Percentiles rank a stretch among this genome's conserved stretches.
Conservation (phyloP, 2,113 vertebrate genomes). For the Archilochus colubris region DNA sequence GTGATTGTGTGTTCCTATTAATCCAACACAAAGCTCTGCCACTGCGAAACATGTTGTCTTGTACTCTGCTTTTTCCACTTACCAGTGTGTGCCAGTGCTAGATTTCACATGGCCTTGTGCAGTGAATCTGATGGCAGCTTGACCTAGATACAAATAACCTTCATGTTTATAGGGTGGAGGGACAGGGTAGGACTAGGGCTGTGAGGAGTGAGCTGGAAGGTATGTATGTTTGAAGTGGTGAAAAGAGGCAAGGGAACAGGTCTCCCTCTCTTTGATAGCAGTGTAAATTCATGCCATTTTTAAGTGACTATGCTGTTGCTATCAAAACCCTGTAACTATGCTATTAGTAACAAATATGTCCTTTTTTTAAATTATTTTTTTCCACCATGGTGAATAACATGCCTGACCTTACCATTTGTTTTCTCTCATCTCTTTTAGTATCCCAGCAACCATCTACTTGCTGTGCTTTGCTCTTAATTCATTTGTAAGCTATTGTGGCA, state of each 20-base stretch:
- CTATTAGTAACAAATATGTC: not conserved
- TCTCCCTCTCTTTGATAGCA: not conserved
- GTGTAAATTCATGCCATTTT: not conserved
- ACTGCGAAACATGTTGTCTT: not conserved
- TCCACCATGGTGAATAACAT: not conserved
- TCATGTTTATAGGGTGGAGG: not conserved
- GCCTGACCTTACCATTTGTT: constrained; percentile 14
- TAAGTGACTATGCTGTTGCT: not conserved
- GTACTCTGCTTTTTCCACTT: not conserved
- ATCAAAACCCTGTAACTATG: not conserved
- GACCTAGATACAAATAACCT: not conserved
- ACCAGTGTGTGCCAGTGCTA: not conserved
- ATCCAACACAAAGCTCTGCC: not conserved
- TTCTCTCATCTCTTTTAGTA: not conserved
- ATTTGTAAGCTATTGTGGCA: not conserved
- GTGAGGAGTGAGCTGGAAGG: constrained; percentile 16
- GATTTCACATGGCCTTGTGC: not conserved
- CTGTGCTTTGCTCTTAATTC: not conserved
- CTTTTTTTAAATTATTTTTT: not conserved
- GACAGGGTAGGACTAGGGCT: not conserved
- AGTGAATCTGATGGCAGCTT: not conserved
- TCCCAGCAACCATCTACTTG: constrained; percentile 22
- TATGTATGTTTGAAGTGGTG: not conserved
- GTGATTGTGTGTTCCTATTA: not conserved
- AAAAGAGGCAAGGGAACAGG: not conserved